These are phyloP conservation scores for Caenorhabditis auriculariae DNA, from an alignment of 2,888 invertebrate genomes.

Conservation along the genomic window DNA sequence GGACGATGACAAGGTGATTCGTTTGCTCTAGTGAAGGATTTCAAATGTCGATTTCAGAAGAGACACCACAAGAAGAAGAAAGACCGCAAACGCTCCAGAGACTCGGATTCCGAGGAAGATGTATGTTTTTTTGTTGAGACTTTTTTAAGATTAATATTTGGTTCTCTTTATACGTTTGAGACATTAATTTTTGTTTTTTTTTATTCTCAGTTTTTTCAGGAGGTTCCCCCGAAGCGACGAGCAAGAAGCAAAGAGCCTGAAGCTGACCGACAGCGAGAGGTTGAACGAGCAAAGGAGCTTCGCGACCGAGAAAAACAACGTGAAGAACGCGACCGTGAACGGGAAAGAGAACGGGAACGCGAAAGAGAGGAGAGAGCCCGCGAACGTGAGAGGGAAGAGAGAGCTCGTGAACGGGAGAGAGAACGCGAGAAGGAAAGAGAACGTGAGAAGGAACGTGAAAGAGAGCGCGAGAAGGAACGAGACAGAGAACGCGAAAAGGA, in stretches of 20 bases:
- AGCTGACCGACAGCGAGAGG: not conserved
- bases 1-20: not conserved
- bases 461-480: constrained; percentile 1
- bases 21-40: too few relatives aligned
- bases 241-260: constrained; percentile 7
- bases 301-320: not conserved
- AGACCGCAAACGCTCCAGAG: too few relatives aligned
- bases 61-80: not conserved
- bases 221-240: constrained; percentile 8
- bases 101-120: too few relatives aligned
- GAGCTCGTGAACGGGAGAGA: constrained; percentile 2
- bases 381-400: constrained; percentile 6
- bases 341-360: constrained; percentile 4
- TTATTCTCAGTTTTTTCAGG: too few relatives aligned
- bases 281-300: not conserved
- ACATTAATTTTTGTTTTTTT: too few relatives aligned
- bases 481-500: constrained; percentile 2
- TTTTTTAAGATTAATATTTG: too few relatives aligned
- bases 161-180: too few relatives aligned
- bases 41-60: not conserved
- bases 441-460: too few relatives aligned
- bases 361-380: constrained; percentile 1
- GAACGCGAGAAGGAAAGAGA: constrained; percentile 10
- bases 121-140: too few relatives aligned
- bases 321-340: not conserved